Percentiles rank a stretch among this genome's conserved stretches.
Conservation (phyloP, 2,888 invertebrate genomes). For the Phalera bucephala region DNA sequence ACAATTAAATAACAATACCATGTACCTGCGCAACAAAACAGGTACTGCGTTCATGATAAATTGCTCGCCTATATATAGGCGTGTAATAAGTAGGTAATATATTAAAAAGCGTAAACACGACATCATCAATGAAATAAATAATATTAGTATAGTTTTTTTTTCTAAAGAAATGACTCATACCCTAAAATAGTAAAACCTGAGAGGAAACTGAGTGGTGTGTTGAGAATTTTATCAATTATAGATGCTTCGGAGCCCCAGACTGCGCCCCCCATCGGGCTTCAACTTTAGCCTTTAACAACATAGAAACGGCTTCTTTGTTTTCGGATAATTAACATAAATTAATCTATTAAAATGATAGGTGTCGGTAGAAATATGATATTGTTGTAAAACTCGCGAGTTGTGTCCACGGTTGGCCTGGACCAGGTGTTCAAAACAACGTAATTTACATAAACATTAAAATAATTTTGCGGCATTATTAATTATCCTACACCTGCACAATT, state of each 20-base stretch:
- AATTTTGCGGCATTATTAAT: slow-evolving; percentile 18
- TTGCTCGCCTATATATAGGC: slow-evolving; percentile 16
- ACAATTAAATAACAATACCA: too few species aligned
- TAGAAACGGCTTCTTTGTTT: slow-evolving; percentile 39
- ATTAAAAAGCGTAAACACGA: slow-evolving; percentile 21
- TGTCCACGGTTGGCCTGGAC: slow-evolving; percentile 12
- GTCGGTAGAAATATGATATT: slow-evolving; percentile 33
- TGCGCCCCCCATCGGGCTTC: slow-evolving; percentile 47
- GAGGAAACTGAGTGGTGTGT: slow-evolving; percentile 61
- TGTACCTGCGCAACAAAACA: slow-evolving; percentile 11
- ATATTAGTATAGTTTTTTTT: slow-evolving; percentile 24
- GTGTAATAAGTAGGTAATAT: slow-evolving; percentile 17
- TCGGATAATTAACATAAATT: slow-evolving; percentile 30
- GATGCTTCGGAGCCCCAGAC: slow-evolving; percentile 37
- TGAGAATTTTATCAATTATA: slow-evolving; percentile 75
- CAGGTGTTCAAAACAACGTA: slow-evolving; percentile 30
- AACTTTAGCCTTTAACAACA: slow-evolving; percentile 30
- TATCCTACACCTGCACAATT: slow-evolving; percentile 1
- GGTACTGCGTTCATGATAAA: slow-evolving; percentile 14
- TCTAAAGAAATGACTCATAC: slow-evolving; percentile 47
- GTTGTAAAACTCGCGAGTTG: slow-evolving; percentile 22
- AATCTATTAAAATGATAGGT: slow-evolving; percentile 24
- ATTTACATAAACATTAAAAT: slow-evolving; percentile 25
- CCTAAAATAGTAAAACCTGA: slow-evolving; percentile 57
- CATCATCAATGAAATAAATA: slow-evolving; percentile 32